Conservation (phyloP, 2,113 vertebrate species). For the Labeo rohita region DNA sequence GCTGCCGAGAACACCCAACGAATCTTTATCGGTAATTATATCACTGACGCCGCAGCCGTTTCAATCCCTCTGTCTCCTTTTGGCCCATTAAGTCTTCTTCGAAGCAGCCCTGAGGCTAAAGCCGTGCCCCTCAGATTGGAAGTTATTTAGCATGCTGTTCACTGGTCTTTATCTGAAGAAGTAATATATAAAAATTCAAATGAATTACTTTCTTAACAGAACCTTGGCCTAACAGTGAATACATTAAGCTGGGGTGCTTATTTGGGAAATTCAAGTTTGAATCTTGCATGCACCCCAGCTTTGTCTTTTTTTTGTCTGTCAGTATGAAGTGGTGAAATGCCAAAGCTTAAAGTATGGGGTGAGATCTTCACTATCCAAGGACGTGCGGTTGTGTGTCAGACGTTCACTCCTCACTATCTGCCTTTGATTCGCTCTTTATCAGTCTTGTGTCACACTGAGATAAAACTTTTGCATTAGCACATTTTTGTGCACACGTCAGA, state of each 20-base stretch:
- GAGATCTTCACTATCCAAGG: neutral
- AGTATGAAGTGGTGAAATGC: neutral
- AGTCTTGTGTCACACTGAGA: neutral
- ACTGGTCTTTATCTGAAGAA: neutral
- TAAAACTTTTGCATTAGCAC: neutral
- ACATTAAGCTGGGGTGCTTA: neutral
- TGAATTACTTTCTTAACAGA: neutral
- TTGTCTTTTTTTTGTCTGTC: neutral
- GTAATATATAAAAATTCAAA: neutral
- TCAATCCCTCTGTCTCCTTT: neutral
- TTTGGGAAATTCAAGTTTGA: neutral
- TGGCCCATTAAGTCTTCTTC: neutral
- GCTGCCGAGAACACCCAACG: neutral
- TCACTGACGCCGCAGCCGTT: neutral
- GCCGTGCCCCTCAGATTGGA: neutral
- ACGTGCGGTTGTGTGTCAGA: neutral
- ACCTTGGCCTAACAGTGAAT: neutral
- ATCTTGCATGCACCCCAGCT: neutral
- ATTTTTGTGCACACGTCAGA: neutral
- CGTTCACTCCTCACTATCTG: neutral
- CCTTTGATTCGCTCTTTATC: conserved; percentile 6
- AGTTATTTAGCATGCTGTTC: neutral
- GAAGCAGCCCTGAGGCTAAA: neutral
- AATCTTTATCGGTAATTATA: conserved; percentile 1
- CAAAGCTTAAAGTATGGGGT: neutral